These are phyloP conservation scores for Seladonia tumulorum DNA, from an alignment of 2,888 invertebrate genomes.

Conservation along the genomic window DNA sequence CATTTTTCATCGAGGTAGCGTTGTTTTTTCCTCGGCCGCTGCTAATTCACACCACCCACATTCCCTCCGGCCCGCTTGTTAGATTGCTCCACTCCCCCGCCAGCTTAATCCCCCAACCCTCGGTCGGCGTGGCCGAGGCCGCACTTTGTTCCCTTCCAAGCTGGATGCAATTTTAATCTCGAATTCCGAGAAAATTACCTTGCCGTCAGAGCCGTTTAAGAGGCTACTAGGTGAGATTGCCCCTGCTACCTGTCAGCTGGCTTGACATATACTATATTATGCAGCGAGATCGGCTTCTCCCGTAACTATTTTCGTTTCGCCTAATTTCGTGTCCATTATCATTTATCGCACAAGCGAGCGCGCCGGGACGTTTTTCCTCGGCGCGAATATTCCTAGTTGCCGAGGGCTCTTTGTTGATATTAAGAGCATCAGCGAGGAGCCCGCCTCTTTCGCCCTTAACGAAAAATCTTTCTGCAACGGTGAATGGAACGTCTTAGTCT, in stretches of 20 bases:
- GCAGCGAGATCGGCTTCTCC: slow-evolving; percentile 78
- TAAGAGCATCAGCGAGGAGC: slow-evolving; percentile 16
- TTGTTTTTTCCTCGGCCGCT: slow-evolving; percentile 66
- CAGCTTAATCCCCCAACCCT: slow-evolving; percentile 20
- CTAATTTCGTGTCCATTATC: slow-evolving; percentile 59
- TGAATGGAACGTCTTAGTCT: background rate
- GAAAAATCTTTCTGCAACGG: background rate
- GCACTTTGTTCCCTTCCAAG: slow-evolving; percentile 61
- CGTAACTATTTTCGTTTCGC: slow-evolving; percentile 74
- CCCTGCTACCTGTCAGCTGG: slow-evolving; percentile 79
- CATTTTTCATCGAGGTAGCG: slow-evolving; percentile 61
- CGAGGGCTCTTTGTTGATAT: slow-evolving; percentile 28
- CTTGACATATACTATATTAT: slow-evolving; percentile 78
- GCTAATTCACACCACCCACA: slow-evolving; percentile 73
- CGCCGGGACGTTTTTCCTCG: background rate
- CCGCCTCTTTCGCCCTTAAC: background rate
- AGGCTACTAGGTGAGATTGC: slow-evolving; percentile 82
- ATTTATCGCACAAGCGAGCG: slow-evolving; percentile 36
- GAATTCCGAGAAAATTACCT: slow-evolving; percentile 83
- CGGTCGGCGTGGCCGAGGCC: slow-evolving; percentile 23
- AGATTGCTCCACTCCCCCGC: slow-evolving; percentile 63
- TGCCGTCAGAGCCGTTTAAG: slow-evolving; percentile 82
- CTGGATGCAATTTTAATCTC: slow-evolving; percentile 83
- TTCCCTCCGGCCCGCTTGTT: slow-evolving; percentile 61
- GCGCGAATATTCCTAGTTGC: slow-evolving; percentile 4